Base-by-base conservation (phyloP, 2,113 vertebrate species). In the Desmodus rotundus region DNA sequence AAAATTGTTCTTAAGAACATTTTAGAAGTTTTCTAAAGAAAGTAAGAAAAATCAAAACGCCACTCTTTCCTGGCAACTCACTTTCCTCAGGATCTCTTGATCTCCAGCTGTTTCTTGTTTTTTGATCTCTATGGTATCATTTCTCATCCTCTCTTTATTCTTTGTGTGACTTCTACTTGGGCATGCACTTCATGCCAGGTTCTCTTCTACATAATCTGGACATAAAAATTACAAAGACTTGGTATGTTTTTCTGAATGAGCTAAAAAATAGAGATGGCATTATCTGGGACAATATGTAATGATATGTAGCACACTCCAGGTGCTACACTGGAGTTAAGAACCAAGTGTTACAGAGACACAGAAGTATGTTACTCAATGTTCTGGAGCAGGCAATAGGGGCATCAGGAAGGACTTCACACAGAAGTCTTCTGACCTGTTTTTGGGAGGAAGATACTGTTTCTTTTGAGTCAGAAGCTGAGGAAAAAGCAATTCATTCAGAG, bases 21-120 rank as follows among this genome's bases (percentile, higher is more conserved):
- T 76, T 94, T 81, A 63, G 28, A 84, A 43, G 24, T 81, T 15
- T 61, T 74, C 43, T 70, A 24, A n/a, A 82, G 22, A 50, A 92
- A 86, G 90, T 45, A 13, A 56, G 9, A 89, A 65, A 88, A 81
- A 76, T 36, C 33, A 87, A 92, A 96, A 67, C 8, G 54, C 36
- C 13, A 76, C 1, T 38, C 15, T 50, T 85, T 76, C 12, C 31
- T 4, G 52, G 22, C 52, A 58, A 38, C 9, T 52, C 16, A 33
- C 28, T 81, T 87, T 38, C 28, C 33, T 52, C 50, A 20, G 36
- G 3, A 41, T 81, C 38, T 70, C 11, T 14, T 87, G 36, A 41
- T 67, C 36, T 87, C 17, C 31, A 33, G 47, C 4, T 56, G 3
- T 65, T 92, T 67, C 10, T 85, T 91, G 8, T 20, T 77, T 90